These are phyloP conservation scores for Mythimna loreyi DNA, from an alignment of 2,888 invertebrate genomes.

Conservation along the genomic window DNA sequence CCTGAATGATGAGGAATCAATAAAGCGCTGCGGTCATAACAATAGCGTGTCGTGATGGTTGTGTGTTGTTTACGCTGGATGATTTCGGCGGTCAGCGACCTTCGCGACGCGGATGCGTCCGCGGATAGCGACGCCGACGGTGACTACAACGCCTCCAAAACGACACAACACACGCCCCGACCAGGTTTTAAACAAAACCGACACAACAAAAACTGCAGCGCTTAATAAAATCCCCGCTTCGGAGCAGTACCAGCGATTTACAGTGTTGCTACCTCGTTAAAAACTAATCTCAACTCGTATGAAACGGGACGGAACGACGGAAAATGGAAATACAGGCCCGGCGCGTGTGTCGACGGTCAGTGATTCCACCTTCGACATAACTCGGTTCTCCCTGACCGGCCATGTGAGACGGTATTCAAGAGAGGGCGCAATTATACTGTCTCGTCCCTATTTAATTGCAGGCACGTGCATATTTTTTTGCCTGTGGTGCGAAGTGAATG, in stretches of 20 bases:
- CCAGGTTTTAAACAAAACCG: conserved; percentile 76
- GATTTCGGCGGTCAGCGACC: conserved; percentile 88
- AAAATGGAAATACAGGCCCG: conserved; percentile 73
- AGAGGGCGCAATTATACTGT: conserved; percentile 76
- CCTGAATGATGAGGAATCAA: conserved; percentile 39
- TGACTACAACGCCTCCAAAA: conserved; percentile 65
- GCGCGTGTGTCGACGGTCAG: conserved; percentile 83
- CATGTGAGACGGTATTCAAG: conserved; percentile 76
- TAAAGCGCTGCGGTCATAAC: conserved; percentile 27
- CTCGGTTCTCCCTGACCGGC: conserved; percentile 81
- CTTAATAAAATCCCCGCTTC: conserved; percentile 66
- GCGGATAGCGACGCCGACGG: conserved; percentile 62
- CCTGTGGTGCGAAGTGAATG: conserved; percentile 76
- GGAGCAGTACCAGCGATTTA: conserved; percentile 65
- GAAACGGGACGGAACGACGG: conserved; percentile 76
- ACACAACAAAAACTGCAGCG: conserved; percentile 74
- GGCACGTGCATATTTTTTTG: conserved; percentile 87
- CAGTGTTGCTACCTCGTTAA: conserved; percentile 75
- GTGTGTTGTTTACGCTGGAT: conserved; percentile 81
- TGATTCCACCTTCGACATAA: conserved; percentile 75
- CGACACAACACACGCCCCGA: conserved; percentile 70
- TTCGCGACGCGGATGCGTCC: conserved; percentile 81
- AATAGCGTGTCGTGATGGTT: conserved; percentile 14
- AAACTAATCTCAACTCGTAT: conserved; percentile 76
- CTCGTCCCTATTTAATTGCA: conserved; percentile 84